These are phyloP conservation scores for Mionectes macconnelli DNA, from an alignment of 2,113 vertebrate genomes.

Conservation along the genomic window DNA sequence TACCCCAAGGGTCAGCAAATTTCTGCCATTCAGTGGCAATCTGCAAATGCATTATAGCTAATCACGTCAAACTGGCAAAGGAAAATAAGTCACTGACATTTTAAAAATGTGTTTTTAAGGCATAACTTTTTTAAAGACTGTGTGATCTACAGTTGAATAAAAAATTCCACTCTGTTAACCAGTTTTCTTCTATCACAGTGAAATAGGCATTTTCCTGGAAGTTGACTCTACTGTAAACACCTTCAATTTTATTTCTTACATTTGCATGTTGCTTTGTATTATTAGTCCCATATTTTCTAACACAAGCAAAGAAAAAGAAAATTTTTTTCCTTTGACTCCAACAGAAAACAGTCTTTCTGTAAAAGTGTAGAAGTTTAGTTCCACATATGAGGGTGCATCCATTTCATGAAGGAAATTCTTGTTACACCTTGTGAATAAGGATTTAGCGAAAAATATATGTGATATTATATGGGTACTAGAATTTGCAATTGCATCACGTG, in stretches of 20 bases:
- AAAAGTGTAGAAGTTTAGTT: background rate
- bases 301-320: background rate
- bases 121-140: background rate
- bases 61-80: slow-evolving; percentile 2
- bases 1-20: slow-evolving; percentile 47
- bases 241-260: background rate
- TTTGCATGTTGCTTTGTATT: background rate
- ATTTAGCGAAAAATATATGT: background rate
- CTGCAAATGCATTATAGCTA: slow-evolving; percentile 14
- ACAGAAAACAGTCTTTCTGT: background rate
- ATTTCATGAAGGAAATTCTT: background rate
- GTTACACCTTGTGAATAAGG: background rate
- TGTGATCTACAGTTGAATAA: background rate
- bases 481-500: background rate
- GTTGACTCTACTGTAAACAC: background rate
- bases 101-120: background rate
- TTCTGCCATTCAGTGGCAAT: slow-evolving; percentile 27
- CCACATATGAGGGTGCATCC: rapidly evolving
- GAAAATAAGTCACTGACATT: background rate
- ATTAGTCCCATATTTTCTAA: background rate
- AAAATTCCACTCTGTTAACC: background rate
- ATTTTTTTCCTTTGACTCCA: background rate
- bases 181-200: background rate
- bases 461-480: background rate
- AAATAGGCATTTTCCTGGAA: background rate